Percentiles rank a stretch among this genome's conserved stretches.
Conservation (phyloP, 1,140 invertebrate genomes). For the Antheraea pernyi region DNA sequence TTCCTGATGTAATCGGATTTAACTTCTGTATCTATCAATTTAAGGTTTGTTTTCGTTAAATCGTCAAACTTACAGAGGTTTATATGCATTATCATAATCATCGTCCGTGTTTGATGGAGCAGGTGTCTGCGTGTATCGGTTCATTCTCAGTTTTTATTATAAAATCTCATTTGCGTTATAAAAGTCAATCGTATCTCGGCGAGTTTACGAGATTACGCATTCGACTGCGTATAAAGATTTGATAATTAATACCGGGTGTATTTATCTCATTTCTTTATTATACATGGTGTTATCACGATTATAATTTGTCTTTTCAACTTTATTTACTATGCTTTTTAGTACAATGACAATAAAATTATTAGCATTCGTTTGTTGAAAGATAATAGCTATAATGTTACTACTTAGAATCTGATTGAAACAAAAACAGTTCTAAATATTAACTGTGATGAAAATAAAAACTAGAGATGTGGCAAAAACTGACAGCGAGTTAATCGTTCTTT, state of each 20-base stretch:
- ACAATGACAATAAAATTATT: background rate
- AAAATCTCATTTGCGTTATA: slow-evolving; percentile 69
- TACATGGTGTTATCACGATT: background rate
- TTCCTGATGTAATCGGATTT: slow-evolving; percentile 30
- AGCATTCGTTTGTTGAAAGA: too few species aligned
- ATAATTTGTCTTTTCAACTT: slow-evolving; percentile 9
- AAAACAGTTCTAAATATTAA: too few species aligned
- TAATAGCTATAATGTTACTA: too few species aligned
- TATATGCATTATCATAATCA: slow-evolving; percentile 73
- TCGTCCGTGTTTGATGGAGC: slow-evolving; percentile 68
- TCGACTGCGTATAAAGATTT: slow-evolving; percentile 33
- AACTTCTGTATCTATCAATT: slow-evolving; percentile 32
- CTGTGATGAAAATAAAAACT: too few species aligned
- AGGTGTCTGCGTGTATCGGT: slow-evolving; percentile 74
- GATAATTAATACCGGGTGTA: slow-evolving; percentile 38
- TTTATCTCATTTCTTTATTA: slow-evolving; percentile 16
- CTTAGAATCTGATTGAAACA: too few species aligned
- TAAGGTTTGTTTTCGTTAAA: slow-evolving; percentile 53
- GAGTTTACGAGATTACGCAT: slow-evolving; percentile 58
- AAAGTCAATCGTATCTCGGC: slow-evolving; percentile 44
- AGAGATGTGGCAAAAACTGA: too few species aligned
- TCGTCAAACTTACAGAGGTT: slow-evolving; percentile 34
- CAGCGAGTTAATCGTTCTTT: too few species aligned
- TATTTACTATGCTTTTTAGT: background rate
- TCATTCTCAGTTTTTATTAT: slow-evolving; percentile 74